phyloP scores from a whole-genome alignment of 2,113 vertebrate species.

The Oryzias woworae region DNA sequence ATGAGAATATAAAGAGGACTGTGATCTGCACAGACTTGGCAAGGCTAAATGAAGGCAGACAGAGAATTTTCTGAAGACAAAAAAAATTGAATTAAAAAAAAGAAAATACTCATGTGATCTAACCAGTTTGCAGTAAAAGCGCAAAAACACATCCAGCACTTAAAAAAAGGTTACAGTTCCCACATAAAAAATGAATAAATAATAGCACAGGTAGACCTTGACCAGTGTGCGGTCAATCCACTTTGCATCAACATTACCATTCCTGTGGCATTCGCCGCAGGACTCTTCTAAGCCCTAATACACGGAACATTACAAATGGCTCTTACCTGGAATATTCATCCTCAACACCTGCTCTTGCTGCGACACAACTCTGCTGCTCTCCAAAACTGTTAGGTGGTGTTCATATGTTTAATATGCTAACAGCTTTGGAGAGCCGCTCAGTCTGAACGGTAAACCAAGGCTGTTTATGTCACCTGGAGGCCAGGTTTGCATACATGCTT shows the following conservation, averaged over 20 bases:
- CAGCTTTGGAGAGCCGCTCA: not conserved
- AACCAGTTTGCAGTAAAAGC: constrained; percentile 13
- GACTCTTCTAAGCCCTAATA: constrained; percentile 39
- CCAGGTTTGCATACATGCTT: constrained; percentile 24
- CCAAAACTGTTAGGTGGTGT: constrained; percentile 11
- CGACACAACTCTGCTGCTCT: constrained; percentile 26
- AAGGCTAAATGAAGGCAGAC: constrained; percentile 24
- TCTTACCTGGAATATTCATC: constrained; percentile 37
- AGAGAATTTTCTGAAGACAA: constrained; percentile 6
- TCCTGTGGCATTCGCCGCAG: constrained; percentile 49
- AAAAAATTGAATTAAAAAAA: not conserved
- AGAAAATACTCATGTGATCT: constrained; percentile 25
- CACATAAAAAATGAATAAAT: constrained; percentile 10
- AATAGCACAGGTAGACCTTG: constrained; percentile 21
- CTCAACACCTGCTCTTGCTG: constrained; percentile 19
- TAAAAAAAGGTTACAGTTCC: constrained; percentile 15
- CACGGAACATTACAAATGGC: constrained; percentile 37
- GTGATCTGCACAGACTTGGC: not conserved
- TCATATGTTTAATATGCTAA: constrained; percentile 12
- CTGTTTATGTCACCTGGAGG: constrained; percentile 54
- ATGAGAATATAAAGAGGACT: constrained; percentile 6
- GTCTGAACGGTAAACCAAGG: constrained; percentile 42
- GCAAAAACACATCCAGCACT: constrained; percentile 24
- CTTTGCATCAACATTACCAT: constrained; percentile 30
- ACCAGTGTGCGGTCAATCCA: constrained; percentile 44